phyloP scores from a whole-genome alignment of 2,888 invertebrate genomes.

The Cerceris rybyensis region DNA sequence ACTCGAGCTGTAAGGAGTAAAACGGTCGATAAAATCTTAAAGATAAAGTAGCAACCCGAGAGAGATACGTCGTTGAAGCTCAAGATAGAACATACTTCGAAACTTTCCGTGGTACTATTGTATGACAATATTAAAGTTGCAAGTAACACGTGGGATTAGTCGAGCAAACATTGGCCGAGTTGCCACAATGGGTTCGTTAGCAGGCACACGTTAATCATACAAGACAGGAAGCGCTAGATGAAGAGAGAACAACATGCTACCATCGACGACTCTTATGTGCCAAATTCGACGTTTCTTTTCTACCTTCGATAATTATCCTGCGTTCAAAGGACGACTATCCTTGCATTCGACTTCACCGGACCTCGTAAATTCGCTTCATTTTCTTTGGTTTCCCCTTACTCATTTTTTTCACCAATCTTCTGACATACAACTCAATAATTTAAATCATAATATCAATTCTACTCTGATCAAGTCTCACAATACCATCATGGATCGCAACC shows the following conservation, averaged over 20 bases:
- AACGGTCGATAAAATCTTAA: too few relatives aligned
- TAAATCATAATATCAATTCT: too few relatives aligned
- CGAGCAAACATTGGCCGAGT: slow-evolving; percentile 74
- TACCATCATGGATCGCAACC: too few relatives aligned
- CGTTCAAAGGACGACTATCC: slow-evolving; percentile 1
- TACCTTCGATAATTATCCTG: slow-evolving; percentile 26
- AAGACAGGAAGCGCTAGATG: slow-evolving; percentile 73
- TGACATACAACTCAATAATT: too few relatives aligned
- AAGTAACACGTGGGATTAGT: slow-evolving; percentile 74
- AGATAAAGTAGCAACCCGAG: neutral
- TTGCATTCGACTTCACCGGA: slow-evolving; percentile 13
- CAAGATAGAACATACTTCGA: slow-evolving; percentile 54
- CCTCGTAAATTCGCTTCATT: slow-evolving; percentile 49
- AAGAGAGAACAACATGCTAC: slow-evolving; percentile 60
- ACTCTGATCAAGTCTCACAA: too few relatives aligned
- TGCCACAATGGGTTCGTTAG: slow-evolving; percentile 79
- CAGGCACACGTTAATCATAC: slow-evolving; percentile 73
- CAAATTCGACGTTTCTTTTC: slow-evolving; percentile 55
- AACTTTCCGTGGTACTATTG: slow-evolving; percentile 55
- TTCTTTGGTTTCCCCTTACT: neutral
- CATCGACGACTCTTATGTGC: slow-evolving; percentile 60
- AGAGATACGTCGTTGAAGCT: slow-evolving; percentile 3
- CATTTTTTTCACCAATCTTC: slow-evolving; percentile 5
- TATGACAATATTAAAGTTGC: slow-evolving; percentile 63
- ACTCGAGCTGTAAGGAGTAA: too few relatives aligned